Evolutionary conservation across 1,140 invertebrate genomes (phyloP).

Genomic region (Geopemphigus sp.): DNA sequence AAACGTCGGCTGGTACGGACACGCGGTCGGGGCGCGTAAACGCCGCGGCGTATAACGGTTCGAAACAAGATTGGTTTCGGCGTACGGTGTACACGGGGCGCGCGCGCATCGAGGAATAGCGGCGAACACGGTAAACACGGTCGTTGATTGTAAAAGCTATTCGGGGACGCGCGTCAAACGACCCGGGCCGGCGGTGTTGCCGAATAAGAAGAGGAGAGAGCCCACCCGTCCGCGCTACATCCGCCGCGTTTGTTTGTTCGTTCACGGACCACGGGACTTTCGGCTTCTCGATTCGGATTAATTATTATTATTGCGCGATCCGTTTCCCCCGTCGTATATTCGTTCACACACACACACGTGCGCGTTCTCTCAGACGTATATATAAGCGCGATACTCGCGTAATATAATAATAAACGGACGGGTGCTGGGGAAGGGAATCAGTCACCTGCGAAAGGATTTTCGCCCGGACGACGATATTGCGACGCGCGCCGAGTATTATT

Average conservation of each 20-base stretch:
- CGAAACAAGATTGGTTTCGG: too few relatives aligned
- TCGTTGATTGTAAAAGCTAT: conserved; percentile 37
- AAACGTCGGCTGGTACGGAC: too few relatives aligned
- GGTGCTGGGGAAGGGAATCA: conserved; percentile 38
- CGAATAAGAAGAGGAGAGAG: background rate
- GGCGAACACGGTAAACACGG: conserved; percentile 34
- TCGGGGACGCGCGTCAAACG: conserved; percentile 28
- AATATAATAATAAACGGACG: too few relatives aligned
- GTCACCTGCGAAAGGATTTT: conserved; percentile 45
- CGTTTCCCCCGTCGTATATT: background rate
- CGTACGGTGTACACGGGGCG: too few relatives aligned
- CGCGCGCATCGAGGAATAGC: too few relatives aligned
- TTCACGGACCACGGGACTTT: conserved; percentile 23
- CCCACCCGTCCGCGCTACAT: background rate
- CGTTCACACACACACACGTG: too few relatives aligned
- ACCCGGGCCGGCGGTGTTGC: background rate
- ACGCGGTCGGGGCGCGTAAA: too few relatives aligned
- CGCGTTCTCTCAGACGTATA: background rate
- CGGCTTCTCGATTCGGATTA: conserved; percentile 45
- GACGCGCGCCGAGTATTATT: background rate
- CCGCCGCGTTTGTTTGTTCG: conserved; percentile 25
- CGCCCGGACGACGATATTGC: conserved; percentile 25
- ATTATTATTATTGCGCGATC: conserved; percentile 45
- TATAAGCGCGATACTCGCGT: background rate
- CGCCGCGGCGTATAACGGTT: too few relatives aligned